Conservation (phyloP, 2,797 vertebrate genomes). For the Enteromius viviparus region DNA sequence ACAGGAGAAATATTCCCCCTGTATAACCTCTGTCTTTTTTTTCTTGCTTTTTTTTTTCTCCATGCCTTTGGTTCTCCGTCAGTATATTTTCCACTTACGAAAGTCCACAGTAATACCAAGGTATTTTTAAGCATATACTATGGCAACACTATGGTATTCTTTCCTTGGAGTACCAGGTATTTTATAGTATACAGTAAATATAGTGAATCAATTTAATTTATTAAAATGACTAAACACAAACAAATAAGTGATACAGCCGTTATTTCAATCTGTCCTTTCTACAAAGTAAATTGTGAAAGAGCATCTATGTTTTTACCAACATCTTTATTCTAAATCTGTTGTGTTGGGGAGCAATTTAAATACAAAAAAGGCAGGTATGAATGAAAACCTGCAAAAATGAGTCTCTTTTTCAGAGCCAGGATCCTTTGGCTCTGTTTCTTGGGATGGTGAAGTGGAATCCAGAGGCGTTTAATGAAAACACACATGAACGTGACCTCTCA, state of each 20-base stretch:
- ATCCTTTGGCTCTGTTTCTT: conserved; percentile 15
- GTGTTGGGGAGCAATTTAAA: neutral
- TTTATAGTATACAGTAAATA: neutral
- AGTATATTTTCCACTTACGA: neutral
- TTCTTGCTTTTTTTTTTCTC: conserved; percentile 1
- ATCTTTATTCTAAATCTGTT: neutral
- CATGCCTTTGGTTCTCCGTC: neutral
- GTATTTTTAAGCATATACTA: neutral
- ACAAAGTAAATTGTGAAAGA: neutral
- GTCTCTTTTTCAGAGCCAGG: neutral
- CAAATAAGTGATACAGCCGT: neutral
- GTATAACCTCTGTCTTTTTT: conserved; percentile 10
- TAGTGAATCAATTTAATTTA: neutral
- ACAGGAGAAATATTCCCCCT: conserved; percentile 26
- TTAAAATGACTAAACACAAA: neutral
- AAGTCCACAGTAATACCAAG: neutral
- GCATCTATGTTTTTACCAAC: neutral
- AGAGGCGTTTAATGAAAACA: conserved; percentile 47
- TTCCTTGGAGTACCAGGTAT: neutral
- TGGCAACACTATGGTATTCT: neutral
- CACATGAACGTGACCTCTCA: conserved; percentile 40
- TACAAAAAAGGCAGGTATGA: neutral
- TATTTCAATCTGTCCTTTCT: neutral
- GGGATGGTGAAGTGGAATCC: conserved; percentile 12
- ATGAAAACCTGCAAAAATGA: neutral